Base-by-base conservation (phyloP, 1,140 invertebrate species). In the Holcopasites calliopsidis region DNA sequence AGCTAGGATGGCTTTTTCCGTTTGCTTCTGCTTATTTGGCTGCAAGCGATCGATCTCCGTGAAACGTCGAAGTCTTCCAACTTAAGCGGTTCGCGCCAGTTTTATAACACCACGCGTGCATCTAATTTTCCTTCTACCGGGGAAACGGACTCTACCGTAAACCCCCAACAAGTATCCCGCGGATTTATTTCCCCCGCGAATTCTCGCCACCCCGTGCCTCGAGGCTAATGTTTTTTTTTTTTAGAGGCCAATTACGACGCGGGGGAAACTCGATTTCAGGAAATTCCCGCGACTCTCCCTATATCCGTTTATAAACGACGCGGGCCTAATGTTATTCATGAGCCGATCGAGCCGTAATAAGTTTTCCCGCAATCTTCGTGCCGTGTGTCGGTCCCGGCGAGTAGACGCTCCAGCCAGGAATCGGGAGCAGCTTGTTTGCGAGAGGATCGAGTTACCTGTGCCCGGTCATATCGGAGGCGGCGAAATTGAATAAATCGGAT, bases 401-500 rank as follows among this genome's bases (percentile, higher is more conserved):
- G 38, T 23, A n/a, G n/a, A n/a, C n/a, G n/a, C n/a, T n/a, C 52
- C 47, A 72, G 44, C 54, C 57, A 55, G 71, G 68, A 54, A 80
- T 77, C 77, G 64, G 58, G 61, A 64, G 58, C 58, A 58, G 52
- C 44, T 58, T 42, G 64, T 71, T n/a, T 76, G 64, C 78, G 21
- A 26, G 57, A 21, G 57, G 35, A 47, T 31, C 77, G 78, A 80
- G 78, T 86, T 86, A 54, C 16, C 58, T 13, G 52, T 26, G 79
- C 70, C 73, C 71, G 64, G 82, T 77, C 81, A 81, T 87, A 87
- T 85, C 82, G 76, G 82, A 77, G 76, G 70, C 57, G 76, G 79
- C 73, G 68, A 84, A 87, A 87, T 84, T 86, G 81, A 83, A 87
- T 87, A 87, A 87, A 85, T 82, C 78, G 84, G 84, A 87, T 87